phyloP scores from a whole-genome alignment of 2,888 invertebrate species.

The Drosophila greeni region DNA sequence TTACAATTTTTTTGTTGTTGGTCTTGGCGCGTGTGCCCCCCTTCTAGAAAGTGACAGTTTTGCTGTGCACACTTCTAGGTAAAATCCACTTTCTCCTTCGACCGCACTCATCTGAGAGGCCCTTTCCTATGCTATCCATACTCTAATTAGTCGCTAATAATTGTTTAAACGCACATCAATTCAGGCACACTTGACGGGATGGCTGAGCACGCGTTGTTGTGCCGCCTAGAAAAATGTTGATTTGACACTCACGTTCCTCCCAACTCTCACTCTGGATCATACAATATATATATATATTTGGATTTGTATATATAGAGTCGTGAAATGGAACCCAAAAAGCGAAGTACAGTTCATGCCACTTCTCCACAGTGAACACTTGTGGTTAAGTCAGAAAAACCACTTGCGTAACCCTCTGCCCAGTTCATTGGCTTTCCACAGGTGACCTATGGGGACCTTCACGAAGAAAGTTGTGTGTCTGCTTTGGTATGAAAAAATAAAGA shows the following conservation, averaged over 20 bases:
- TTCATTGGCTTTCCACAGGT: slow-evolving; percentile 34
- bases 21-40: slow-evolving; percentile 26
- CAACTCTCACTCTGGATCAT: slow-evolving; percentile 48
- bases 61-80: slow-evolving; percentile 25
- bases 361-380: slow-evolving; percentile 10
- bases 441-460: slow-evolving; percentile 40
- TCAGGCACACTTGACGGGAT: slow-evolving; percentile 3
- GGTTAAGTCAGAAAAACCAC: slow-evolving; percentile 11
- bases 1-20: slow-evolving; percentile 1
- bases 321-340: slow-evolving; percentile 2
- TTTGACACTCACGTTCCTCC: slow-evolving; percentile 66
- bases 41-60: slow-evolving; percentile 52
- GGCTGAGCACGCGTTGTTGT: slow-evolving; percentile 40
- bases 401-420: slow-evolving; percentile 36
- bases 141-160: slow-evolving; percentile 64
- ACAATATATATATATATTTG: slow-evolving; percentile 4
- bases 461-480: slow-evolving; percentile 46
- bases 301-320: slow-evolving; percentile 2
- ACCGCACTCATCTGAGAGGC: slow-evolving; percentile 28
- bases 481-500: slow-evolving; percentile 26
- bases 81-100: slow-evolving; percentile 59
- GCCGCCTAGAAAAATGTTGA: slow-evolving; percentile 30
- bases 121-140: slow-evolving; percentile 36
- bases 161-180: slow-evolving; percentile 55
- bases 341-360: slow-evolving; percentile 15